phyloP scores from a whole-genome alignment of 1,140 invertebrate species.

The Cyclargus thomasi region DNA sequence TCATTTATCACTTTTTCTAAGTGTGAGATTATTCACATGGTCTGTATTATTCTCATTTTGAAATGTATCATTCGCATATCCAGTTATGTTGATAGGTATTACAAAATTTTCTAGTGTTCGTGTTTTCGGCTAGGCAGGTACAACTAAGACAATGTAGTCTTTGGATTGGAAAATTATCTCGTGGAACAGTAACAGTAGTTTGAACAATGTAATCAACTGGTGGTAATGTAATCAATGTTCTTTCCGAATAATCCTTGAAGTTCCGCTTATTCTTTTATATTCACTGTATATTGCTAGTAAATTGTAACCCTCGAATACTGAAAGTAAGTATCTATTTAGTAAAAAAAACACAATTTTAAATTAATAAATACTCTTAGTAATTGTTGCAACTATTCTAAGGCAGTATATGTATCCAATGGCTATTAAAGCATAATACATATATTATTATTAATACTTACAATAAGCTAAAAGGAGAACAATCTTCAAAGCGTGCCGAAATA shows the following conservation, averaged over 20 bases:
- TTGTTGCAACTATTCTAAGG: neutral
- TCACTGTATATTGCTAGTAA: conserved; percentile 32
- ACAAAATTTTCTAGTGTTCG: neutral
- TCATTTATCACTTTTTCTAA: neutral
- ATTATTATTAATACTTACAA: neutral
- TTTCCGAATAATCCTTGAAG: neutral
- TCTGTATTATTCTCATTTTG: neutral
- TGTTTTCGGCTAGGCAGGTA: neutral
- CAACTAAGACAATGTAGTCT: neutral
- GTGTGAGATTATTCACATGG: neutral
- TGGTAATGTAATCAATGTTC: neutral
- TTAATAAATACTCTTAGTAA: too few species aligned
- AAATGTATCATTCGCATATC: neutral
- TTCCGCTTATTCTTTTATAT: conserved; percentile 21
- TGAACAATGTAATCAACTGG: neutral
- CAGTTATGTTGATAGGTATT: neutral
- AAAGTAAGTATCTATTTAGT: conserved; percentile 19
- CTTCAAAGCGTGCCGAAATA: neutral
- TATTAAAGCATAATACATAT: too few species aligned
- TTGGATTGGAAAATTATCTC: neutral
- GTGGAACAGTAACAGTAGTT: neutral
- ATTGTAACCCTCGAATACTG: conserved; percentile 35
- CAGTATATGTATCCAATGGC: too few species aligned
- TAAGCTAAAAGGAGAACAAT: neutral
- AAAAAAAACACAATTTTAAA: too few species aligned